phyloP scores from a whole-genome alignment of 2,797 vertebrate species.

The Pampus argenteus region DNA sequence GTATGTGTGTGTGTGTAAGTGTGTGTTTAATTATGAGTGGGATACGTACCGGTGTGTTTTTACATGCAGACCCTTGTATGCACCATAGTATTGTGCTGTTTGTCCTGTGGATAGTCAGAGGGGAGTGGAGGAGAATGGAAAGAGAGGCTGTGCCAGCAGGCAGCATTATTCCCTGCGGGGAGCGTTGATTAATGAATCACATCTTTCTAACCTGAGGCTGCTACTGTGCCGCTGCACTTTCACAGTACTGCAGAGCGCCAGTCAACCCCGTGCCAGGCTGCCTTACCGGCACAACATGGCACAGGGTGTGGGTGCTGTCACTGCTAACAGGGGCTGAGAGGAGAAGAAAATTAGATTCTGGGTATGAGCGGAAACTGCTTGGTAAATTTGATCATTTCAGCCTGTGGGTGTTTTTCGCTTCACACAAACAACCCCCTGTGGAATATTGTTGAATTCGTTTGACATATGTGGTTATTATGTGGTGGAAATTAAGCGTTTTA shows the following conservation, averaged over 20 bases:
- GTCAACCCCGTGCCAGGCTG: slow-evolving; percentile 64
- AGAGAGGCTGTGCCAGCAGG: slow-evolving; percentile 64
- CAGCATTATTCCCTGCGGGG: slow-evolving; percentile 63
- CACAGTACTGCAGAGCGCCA: slow-evolving; percentile 65
- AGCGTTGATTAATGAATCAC: slow-evolving; percentile 84
- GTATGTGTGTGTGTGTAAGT: slow-evolving; percentile 15
- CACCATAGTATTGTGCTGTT: slow-evolving; percentile 63
- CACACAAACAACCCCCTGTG: slow-evolving; percentile 57
- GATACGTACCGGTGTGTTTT: slow-evolving; percentile 47
- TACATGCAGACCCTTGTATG: slow-evolving; percentile 40
- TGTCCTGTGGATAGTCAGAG: slow-evolving; percentile 67
- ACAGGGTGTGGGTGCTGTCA: slow-evolving; percentile 61
- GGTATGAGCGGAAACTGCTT: slow-evolving; percentile 57
- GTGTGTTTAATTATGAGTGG: slow-evolving; percentile 63
- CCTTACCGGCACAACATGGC: slow-evolving; percentile 60
- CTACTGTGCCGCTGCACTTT: slow-evolving; percentile 65
- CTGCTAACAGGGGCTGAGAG: slow-evolving; percentile 58
- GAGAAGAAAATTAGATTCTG: slow-evolving; percentile 55
- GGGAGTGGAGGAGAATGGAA: slow-evolving; percentile 52
- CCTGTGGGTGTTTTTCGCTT: slow-evolving; percentile 64
- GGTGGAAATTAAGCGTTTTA: slow-evolving; percentile 54
- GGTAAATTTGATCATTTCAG: slow-evolving; percentile 67
- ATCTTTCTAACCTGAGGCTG: slow-evolving; percentile 76
- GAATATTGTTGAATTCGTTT: slow-evolving; percentile 60
- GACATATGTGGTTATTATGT: slow-evolving; percentile 67